Evolutionary conservation across 2,888 invertebrate genomes (phyloP), one percentile per base, ranked within the genome.

Genomic region (Caenorhabditis drosophilae): DNA sequence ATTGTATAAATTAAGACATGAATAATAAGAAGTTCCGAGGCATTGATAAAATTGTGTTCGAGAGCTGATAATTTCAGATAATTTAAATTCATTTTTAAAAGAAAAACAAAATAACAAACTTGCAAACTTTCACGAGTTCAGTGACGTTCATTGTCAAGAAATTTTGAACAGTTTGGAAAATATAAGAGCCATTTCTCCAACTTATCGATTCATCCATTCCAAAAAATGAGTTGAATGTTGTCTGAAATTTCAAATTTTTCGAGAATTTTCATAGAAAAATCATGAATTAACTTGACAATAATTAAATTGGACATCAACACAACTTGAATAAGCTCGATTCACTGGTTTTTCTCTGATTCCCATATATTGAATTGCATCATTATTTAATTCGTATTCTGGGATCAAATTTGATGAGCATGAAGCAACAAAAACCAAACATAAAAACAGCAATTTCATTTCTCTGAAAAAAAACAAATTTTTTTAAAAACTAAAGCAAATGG

Each of bases 1-100:
- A 26, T 55, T 60, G 64, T 67, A 73, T 18, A 75, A 67, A 40
- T 67, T 69, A 55, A 77, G 53, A 48, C 77, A 77, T 2, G 64
- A n/a, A 49, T 67, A 73, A 45, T 77, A 77, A n/a, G 70, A 67
- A 20, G 63, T 40, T 47, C 77, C 77, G n/a, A 77, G 70, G 50
- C 77, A 77, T 40, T 71, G 74, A 59, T 77, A 75, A 70, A 73
- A 75, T 38, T 66, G 57, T 4, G 73, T 66, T 27, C 76, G 71
- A 12, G 64, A 48, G 42, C 70, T 73, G 60, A 18, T 72, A 61
- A 6, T 4, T 27, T 35, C 31, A 12, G 12, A 31, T n/a, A n/a
- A 31, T 31, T 31, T 31, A 6, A 34, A n/a, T 35, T 23, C 3
- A 16, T 41, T 31, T 16, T 20, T 16, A 15, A 26, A 46, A 27